These are phyloP conservation scores for Gisinianus flammeolus DNA, from an alignment of 2,888 invertebrate species.

Conservation along the genomic window DNA sequence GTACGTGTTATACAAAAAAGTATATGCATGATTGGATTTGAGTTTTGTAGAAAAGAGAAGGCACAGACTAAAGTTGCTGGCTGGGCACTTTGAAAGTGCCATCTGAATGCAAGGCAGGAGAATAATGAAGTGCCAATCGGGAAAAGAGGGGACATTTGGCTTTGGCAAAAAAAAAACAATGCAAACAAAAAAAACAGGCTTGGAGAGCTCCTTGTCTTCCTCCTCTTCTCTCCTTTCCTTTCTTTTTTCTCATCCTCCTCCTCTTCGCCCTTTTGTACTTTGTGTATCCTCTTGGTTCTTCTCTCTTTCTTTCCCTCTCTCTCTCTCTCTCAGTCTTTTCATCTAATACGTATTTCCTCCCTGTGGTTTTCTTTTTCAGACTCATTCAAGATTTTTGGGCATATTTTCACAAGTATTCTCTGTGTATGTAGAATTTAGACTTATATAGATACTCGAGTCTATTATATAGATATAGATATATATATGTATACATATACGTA, in stretches of 20 bases:
- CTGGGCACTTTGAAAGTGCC: slow-evolving; percentile 36
- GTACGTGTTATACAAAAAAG: neutral
- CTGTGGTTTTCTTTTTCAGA: too few species aligned
- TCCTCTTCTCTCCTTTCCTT: neutral
- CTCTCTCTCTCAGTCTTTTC: too few species aligned
- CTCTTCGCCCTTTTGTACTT: neutral
- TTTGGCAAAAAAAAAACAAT: neutral
- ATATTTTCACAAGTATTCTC: too few species aligned
- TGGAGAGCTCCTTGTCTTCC: neutral
- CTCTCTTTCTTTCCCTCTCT: neutral
- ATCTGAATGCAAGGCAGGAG: slow-evolving; percentile 34
- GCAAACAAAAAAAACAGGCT: neutral
- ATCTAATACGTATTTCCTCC: too few species aligned
- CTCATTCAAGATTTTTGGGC: too few species aligned
- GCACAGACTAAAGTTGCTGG: slow-evolving; percentile 25
- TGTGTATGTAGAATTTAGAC: too few species aligned
- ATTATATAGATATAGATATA: too few species aligned
- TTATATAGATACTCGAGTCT: too few species aligned
- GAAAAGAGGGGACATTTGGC: slow-evolving; percentile 20
- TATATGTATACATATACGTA: too few species aligned
- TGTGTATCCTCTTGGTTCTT: too few species aligned
- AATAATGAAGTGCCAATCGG: slow-evolving; percentile 51
- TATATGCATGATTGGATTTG: slow-evolving; percentile 14
- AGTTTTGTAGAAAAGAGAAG: neutral
- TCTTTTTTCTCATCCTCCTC: neutral